Evolutionary conservation across 1,140 invertebrate genomes (phyloP), one percentile per base, ranked within the genome.

Genomic region (Agrypnia vestita): DNA sequence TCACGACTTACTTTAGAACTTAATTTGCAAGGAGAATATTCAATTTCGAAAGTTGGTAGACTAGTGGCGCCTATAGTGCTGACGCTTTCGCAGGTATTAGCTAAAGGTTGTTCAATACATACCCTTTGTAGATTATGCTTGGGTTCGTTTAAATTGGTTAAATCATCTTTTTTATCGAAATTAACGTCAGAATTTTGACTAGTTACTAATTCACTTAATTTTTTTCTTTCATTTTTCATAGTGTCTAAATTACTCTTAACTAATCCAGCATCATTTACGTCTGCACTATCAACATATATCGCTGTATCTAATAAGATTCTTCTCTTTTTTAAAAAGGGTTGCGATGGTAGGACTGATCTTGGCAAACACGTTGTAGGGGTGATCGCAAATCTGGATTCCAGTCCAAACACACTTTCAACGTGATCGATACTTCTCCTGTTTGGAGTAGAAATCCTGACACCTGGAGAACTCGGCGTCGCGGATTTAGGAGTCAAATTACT

Each of bases 11-110:
- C n/a, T 4, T n/a, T 15, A 56, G 49, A 25, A 44, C 49, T 59
- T n/a, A 55, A 43, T n/a, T 11, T 71, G 59, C 79, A 80, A 13
- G 82, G 82, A 1, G 82, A 83, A 80, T 81, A 83, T 72, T 83
- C 82, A 21, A 83, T 83, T 74, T 83, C 82, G 62, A 83, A 80
- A n/a, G 79, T 83, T 9, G 79, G 79, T 0, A 83, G 19, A 17
- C 76, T 83, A 17, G 69, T 72, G 12, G 78, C 46, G 12, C 76
- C 76, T 10, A 69, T 69, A 19, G 44, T 79, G 49, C 73, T 43
- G 9, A 59, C 11, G 17, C 17, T 46, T 44, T 15, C 53, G n/a
- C 19, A 10, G 44, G 21, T 47, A 71, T 53, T 76, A 15, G 44
- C 44, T 15, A 80, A 49, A 7, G 72, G 35, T 59, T 80, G 80